Conservation (phyloP, 2,888 invertebrate genomes). For the Oscheius sp. region DNA sequence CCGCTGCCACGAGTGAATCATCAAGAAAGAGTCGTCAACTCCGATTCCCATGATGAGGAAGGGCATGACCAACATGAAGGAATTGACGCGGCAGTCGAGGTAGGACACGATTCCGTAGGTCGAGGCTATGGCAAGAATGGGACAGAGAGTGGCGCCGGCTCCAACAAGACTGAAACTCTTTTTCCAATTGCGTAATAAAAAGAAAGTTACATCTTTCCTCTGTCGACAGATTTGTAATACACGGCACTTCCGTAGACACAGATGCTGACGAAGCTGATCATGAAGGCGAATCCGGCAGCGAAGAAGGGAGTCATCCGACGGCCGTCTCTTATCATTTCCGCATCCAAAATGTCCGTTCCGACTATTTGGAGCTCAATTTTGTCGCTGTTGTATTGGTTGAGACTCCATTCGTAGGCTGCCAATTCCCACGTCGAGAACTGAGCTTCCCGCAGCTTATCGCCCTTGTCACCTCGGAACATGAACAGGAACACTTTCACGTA, state of each 20-base stretch:
- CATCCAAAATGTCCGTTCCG: constrained; percentile 69
- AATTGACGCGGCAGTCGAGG: constrained; percentile 65
- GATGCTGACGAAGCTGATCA: constrained; percentile 65
- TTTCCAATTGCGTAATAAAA: background rate
- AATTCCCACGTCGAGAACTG: constrained; percentile 68
- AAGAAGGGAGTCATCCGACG: constrained; percentile 70
- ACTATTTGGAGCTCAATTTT: constrained; percentile 62
- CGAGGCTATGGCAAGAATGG: constrained; percentile 69
- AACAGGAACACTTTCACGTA: constrained; percentile 67
- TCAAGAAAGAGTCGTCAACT: constrained; percentile 68
- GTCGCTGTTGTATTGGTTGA: constrained; percentile 54
- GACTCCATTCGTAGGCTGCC: constrained; percentile 62
- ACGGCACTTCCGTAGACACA: constrained; percentile 64
- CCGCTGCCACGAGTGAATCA: constrained; percentile 71
- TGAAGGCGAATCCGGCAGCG: constrained; percentile 69
- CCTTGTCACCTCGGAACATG: constrained; percentile 70
- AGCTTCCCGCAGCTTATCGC: constrained; percentile 52
- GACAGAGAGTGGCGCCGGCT: constrained; percentile 64
- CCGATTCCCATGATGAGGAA: constrained; percentile 72
- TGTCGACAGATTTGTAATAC: constrained; percentile 63
- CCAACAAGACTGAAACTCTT: constrained; percentile 45
- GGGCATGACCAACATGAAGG: constrained; percentile 72
- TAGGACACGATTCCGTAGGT: constrained; percentile 68
- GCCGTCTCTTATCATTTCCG: constrained; percentile 71
- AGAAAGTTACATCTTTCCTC: constrained; percentile 54